phyloP scores from a whole-genome alignment of 2,113 vertebrate genomes.

The Fregata magnificens region DNA sequence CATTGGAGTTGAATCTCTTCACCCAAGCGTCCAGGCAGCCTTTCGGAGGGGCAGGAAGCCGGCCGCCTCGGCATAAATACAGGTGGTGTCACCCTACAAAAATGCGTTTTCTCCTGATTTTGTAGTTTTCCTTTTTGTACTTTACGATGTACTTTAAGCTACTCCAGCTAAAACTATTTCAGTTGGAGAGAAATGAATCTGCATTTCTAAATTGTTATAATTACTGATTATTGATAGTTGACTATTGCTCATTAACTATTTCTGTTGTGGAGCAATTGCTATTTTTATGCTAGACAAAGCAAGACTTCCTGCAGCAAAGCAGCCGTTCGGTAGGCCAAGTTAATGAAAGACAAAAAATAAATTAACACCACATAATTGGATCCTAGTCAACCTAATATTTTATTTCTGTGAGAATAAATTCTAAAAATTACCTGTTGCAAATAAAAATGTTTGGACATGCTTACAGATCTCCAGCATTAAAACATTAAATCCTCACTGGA shows the following conservation, averaged over 20 bases:
- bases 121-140: accelerated
- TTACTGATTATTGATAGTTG: neutral
- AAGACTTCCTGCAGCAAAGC: neutral
- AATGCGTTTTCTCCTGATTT: neutral
- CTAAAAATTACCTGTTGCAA: neutral
- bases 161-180: neutral
- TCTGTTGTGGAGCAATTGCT: neutral
- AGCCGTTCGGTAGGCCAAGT: neutral
- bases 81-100: neutral
- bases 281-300: neutral
- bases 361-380: neutral
- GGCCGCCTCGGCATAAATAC: accelerated
- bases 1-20: neutral
- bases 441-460: neutral
- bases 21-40: neutral
- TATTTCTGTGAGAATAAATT: neutral
- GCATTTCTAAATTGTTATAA: neutral
- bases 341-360: neutral
- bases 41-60: accelerated
- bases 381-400: neutral
- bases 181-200: neutral
- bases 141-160: neutral
- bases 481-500: neutral
- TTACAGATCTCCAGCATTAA: neutral
- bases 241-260: neutral